Evolutionary conservation across 2,888 invertebrate genomes (phyloP).

Genomic region (Pomacea canaliculata): DNA sequence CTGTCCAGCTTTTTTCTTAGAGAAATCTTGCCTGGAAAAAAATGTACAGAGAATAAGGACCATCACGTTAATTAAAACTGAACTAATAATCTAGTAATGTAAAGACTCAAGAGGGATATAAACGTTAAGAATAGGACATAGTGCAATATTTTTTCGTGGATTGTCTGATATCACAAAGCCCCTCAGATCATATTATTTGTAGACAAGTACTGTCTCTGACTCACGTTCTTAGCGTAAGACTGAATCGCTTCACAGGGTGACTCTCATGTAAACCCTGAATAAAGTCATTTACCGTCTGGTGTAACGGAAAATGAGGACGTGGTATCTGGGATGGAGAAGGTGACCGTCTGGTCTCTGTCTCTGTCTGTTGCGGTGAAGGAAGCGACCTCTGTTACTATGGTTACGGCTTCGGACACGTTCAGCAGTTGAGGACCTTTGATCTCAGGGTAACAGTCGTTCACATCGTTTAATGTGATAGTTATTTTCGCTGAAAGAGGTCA

Average conservation of each 20-base stretch:
- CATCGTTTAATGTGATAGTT: constrained; percentile 48
- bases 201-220: no score
- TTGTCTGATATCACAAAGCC: no score
- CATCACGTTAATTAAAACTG: neutral
- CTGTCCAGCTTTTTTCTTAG: constrained; percentile 76
- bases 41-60: neutral
- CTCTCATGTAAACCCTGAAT: no score
- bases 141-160: no score
- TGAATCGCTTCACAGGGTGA: no score
- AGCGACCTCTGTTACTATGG: constrained; percentile 44
- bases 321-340: constrained; percentile 40
- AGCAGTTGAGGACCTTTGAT: constrained; percentile 39
- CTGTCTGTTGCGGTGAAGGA: constrained; percentile 49
- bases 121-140: no score
- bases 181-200: no score
- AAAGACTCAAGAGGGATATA: neutral
- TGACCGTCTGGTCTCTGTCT: constrained; percentile 50
- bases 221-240: no score
- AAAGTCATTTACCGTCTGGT: constrained; percentile 17
- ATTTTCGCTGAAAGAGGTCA: constrained; percentile 42
- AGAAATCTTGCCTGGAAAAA: constrained; percentile 47
- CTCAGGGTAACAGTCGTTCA: constrained; percentile 56
- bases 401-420: constrained; percentile 53
- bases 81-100: constrained; percentile 1
- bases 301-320: constrained; percentile 38